Evolutionary conservation across 2,888 invertebrate genomes (phyloP), one percentile per base, ranked within the genome.

Genomic region (Opisthograptis luteolata): DNA sequence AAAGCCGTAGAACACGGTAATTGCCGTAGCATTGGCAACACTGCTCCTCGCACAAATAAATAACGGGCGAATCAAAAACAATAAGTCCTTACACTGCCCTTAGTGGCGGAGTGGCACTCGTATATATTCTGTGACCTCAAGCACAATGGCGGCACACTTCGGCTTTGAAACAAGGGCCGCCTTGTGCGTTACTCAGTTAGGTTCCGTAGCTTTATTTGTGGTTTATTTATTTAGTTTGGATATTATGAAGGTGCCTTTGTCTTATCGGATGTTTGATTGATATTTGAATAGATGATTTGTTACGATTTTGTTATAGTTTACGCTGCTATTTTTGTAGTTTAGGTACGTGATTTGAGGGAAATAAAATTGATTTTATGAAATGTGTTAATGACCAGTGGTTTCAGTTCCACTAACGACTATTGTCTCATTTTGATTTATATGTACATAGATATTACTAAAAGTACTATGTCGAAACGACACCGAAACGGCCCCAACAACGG

Each of bases 141-240:
- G 37, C 72, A 76, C 72, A 78, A 76, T 70, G 73, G 56, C 66
- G 76, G 74, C 81, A 74, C 79, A 74, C 79, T 70, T 64, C 67
- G 47, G 31, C 37, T 49, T 28, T 46, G 10, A 15, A 45, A 51
- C 50, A 51, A 51, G 50, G 44, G 12, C 24, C 40, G 25, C 40
- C 46, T 58, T 66, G 68, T 67, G 66, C 61, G 62, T 64, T 51
- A 15, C 13, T 9, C 6, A 34, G n/a, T 51, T 62, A 69, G 74
- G 82, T 79, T 81, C 78, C 64, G 72, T 63, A 68, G 24, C 39
- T n/a, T n/a, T n/a, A 46, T 47, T 22, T 22, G 1, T 1, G n/a
- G 22, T 10, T n/a, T 25, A 51, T 43, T 41, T 42, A 51, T 47
- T 36, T 36, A 28, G 14, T 35, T 27, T 30, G 9, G 42, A n/a